phyloP scores from a whole-genome alignment of 1,140 invertebrate species.

The Megathymus violae region DNA sequence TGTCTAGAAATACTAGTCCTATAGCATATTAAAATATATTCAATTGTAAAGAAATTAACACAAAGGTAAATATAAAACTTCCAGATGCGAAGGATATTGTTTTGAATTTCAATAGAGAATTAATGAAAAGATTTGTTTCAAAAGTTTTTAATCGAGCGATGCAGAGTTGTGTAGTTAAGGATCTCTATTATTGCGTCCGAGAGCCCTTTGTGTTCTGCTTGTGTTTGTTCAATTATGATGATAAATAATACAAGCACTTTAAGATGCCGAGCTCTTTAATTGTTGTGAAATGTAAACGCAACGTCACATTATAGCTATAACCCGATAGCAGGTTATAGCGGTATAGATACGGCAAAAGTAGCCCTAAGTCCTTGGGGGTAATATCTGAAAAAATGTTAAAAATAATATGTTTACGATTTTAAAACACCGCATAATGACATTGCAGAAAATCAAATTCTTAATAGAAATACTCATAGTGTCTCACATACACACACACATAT shows the following conservation, averaged over 20 bases:
- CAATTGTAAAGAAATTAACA: not conserved
- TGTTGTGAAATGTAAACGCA: not conserved
- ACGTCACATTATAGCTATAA: not conserved
- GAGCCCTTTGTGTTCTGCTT: constrained; percentile 10
- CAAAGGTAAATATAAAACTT: constrained; percentile 13
- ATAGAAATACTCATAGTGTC: too few species aligned
- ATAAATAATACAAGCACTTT: constrained; percentile 19
- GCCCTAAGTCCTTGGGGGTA: too few species aligned
- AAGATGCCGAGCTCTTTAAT: constrained; percentile 9
- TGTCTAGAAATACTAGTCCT: too few species aligned
- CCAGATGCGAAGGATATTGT: constrained; percentile 28
- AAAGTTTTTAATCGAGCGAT: constrained; percentile 11
- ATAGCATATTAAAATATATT: not conserved
- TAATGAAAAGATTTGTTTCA: constrained; percentile 22
- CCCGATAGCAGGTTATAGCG: too few species aligned
- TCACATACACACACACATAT: too few species aligned
- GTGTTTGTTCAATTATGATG: constrained; percentile 22
- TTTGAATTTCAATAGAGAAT: constrained; percentile 11
- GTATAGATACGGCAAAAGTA: too few species aligned
- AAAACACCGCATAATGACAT: too few species aligned
- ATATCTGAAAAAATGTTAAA: too few species aligned
- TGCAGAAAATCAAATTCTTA: too few species aligned
- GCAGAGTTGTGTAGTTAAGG: constrained; percentile 23
- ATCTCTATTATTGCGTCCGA: constrained; percentile 15
- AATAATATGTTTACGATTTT: too few species aligned